Evolutionary conservation across 2,797 vertebrate species (phyloP).

Genomic region (Vipera latastei): DNA sequence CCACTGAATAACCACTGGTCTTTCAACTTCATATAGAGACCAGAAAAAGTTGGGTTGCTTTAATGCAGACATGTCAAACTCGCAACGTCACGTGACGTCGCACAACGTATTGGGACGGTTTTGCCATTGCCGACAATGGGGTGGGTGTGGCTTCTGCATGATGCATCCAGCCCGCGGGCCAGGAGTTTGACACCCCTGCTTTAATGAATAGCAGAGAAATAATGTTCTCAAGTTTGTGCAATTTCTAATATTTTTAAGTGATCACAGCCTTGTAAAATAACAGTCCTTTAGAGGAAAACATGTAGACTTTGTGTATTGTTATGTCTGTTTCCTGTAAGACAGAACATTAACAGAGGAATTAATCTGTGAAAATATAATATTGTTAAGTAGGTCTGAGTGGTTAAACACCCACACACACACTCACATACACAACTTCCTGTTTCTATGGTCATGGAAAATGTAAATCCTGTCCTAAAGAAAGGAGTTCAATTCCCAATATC

Average conservation of each 20-base stretch:
- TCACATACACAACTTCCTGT: not conserved
- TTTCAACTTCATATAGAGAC: not conserved
- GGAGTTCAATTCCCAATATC: not conserved
- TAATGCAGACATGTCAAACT: not conserved
- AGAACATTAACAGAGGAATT: not conserved
- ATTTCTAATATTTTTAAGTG: not conserved
- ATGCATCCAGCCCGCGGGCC: no score
- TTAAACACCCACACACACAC: not conserved
- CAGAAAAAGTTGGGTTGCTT: not conserved
- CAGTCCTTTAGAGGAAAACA: not conserved
- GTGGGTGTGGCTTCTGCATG: no score
- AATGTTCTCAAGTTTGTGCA: not conserved
- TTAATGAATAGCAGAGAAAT: not conserved
- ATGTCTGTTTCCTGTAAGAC: not conserved
- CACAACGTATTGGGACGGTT: no score
- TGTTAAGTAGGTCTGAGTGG: not conserved
- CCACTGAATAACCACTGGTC: not conserved
- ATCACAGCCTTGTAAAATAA: not conserved
- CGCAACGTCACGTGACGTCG: no score
- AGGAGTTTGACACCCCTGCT: not conserved
- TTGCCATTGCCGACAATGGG: no score
- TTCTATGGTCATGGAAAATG: constrained; percentile 1
- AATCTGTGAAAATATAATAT: not conserved
- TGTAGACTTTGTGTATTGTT: not conserved
- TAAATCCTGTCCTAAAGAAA: not conserved